Evolutionary conservation across 2,888 invertebrate genomes (phyloP).

Genomic region (Sialis lutaria): DNA sequence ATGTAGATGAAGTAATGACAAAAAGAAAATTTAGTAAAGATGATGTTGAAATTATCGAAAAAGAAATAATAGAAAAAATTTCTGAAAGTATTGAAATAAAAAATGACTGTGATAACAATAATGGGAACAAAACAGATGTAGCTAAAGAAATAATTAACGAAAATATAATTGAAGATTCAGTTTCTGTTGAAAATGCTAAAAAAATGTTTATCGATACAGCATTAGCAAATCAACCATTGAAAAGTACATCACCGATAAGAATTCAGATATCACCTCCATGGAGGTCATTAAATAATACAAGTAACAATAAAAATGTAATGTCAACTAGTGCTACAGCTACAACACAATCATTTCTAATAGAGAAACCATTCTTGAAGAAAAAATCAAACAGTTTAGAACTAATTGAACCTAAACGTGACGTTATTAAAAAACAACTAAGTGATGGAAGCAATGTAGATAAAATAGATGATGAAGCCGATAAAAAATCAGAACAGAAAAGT

Average conservation of each 20-base stretch:
- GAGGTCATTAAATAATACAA: slow-evolving; percentile 2
- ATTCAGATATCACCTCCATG: not conserved
- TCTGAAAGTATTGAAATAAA: slow-evolving; percentile 9
- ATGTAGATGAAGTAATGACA: slow-evolving; percentile 8
- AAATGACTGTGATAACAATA: slow-evolving; percentile 9
- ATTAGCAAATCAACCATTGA: slow-evolving; percentile 5
- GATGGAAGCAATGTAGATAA: not conserved
- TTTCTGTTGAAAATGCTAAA: slow-evolving; percentile 1
- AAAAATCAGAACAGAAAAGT: slow-evolving; percentile 29
- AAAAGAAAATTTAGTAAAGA: slow-evolving; percentile 27
- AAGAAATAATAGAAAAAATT: slow-evolving; percentile 15
- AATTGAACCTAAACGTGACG: slow-evolving; percentile 22
- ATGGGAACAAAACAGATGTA: slow-evolving; percentile 8
- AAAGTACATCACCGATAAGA: slow-evolving; percentile 1
- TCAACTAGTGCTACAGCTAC: slow-evolving; percentile 1
- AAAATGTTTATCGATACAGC: not conserved
- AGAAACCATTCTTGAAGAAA: slow-evolving; percentile 31
- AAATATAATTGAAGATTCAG: not conserved
- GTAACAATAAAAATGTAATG: slow-evolving; percentile 9
- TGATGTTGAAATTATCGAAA: slow-evolving; percentile 27
- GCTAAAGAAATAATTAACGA: slow-evolving; percentile 5
- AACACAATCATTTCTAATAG: slow-evolving; percentile 11
- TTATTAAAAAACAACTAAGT: slow-evolving; percentile 1
- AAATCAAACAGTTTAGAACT: slow-evolving; percentile 37
- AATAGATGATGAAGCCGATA: slow-evolving; percentile 17